Conservation (phyloP, 1,140 invertebrate species). For the Acromyrmex charruanus region DNA sequence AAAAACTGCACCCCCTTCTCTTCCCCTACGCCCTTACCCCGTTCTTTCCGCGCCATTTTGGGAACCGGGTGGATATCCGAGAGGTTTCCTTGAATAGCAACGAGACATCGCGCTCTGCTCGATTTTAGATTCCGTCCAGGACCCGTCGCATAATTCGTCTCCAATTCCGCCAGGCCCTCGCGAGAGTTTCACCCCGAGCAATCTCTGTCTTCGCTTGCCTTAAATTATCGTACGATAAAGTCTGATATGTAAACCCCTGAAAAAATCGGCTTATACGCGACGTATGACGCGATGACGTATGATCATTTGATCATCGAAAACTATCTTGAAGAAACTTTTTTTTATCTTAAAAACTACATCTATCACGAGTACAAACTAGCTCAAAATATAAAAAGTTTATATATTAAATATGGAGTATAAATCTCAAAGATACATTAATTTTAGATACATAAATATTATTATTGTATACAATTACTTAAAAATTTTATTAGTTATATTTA, state of each 20-base stretch:
- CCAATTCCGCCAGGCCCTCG: slow-evolving; percentile 4
- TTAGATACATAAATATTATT: not conserved
- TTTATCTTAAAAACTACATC: not conserved
- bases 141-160: slow-evolving; percentile 69
- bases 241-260: slow-evolving; percentile 28
- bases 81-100: slow-evolving; percentile 74
- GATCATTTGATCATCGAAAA: slow-evolving; percentile 16
- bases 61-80: slow-evolving; percentile 62
- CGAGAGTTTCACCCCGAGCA: slow-evolving; percentile 59
- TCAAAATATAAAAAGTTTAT: slow-evolving; percentile 7
- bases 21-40: not conserved
- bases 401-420: not conserved
- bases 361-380: not conserved
- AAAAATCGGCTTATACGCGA: slow-evolving; percentile 46
- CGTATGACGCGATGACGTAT: slow-evolving; percentile 29
- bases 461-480: not conserved
- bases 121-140: slow-evolving; percentile 76
- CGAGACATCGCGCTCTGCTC: slow-evolving; percentile 61
- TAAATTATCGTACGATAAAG: slow-evolving; percentile 65
- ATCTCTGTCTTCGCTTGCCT: slow-evolving; percentile 61
- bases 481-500: not conserved
- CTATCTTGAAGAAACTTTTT: not conserved
- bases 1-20: slow-evolving; percentile 42
- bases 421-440: not conserved
- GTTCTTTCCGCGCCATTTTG: slow-evolving; percentile 20